Percentiles rank a stretch among this genome's conserved stretches.
Evolutionary conservation across 2,797 vertebrate species (phyloP).

Genomic region (Megaceryle alcyon): DNA sequence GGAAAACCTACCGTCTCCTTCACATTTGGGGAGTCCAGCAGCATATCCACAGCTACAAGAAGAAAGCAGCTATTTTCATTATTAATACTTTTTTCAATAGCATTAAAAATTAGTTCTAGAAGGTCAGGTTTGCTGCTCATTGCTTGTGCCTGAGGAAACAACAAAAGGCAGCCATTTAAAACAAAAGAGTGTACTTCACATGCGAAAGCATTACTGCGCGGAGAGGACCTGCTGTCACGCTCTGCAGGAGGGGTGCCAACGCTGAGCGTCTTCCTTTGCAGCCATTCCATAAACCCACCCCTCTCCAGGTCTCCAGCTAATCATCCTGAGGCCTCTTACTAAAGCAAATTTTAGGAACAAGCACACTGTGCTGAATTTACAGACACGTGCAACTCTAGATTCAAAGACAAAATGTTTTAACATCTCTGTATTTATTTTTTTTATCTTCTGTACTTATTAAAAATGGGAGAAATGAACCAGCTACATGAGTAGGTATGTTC

Average conservation of each 20-base stretch:
- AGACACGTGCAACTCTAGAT: neutral
- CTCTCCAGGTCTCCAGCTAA: neutral
- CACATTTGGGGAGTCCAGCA: conserved; percentile 73
- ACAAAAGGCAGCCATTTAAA: conserved; percentile 44
- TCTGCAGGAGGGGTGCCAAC: conserved; percentile 12
- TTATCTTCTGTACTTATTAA: neutral
- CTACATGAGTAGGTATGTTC: neutral
- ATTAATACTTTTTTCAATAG: conserved; percentile 85
- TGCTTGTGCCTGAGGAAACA: conserved; percentile 79
- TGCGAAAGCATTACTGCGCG: conserved; percentile 3
- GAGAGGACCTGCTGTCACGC: neutral
- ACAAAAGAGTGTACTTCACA: neutral
- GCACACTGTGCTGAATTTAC: neutral
- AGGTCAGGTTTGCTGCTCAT: conserved; percentile 87
- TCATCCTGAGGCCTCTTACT: neutral
- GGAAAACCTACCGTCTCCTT: conserved; percentile 79
- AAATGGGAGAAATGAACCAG: neutral
- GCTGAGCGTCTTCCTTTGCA: conserved; percentile 17
- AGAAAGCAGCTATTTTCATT: conserved; percentile 90
- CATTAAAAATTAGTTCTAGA: conserved; percentile 87
- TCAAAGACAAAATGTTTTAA: neutral
- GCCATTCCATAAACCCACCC: neutral
- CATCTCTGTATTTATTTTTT: neutral
- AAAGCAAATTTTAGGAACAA: neutral
- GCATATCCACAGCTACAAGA: conserved; percentile 84